Evolutionary conservation across 2,888 invertebrate species (phyloP).

Genomic region (Acronicta alni): DNA sequence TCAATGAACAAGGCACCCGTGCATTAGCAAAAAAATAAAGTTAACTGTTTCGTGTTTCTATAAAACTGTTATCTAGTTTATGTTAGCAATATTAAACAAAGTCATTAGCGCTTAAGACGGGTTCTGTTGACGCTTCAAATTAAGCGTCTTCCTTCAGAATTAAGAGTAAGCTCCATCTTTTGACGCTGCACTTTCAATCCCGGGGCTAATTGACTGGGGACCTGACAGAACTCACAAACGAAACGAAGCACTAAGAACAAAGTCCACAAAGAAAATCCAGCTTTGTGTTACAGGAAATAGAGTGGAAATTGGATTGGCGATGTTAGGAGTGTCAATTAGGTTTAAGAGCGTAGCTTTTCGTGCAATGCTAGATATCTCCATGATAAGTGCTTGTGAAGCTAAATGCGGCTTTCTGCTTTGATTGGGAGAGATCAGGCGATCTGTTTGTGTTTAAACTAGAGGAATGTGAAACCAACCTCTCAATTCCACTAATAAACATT

Average conservation of each 20-base stretch:
- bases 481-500: no score
- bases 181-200: constrained; percentile 27
- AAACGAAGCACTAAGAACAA: constrained; percentile 10
- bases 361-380: constrained; percentile 34
- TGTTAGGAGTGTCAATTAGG: constrained; percentile 45
- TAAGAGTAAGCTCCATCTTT: constrained; percentile 15
- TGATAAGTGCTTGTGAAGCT: constrained; percentile 17
- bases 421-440: constrained; percentile 41
- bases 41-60: no score
- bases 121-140: constrained; percentile 13
- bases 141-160: constrained; percentile 13
- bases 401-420: constrained; percentile 26
- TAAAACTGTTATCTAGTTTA: not conserved
- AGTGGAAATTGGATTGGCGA: constrained; percentile 16
- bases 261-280: constrained; percentile 24
- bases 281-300: not conserved
- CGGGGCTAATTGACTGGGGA: constrained; percentile 39
- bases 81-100: constrained; percentile 2
- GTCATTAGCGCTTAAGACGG: not conserved
- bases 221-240: constrained; percentile 27
- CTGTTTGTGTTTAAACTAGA: not conserved
- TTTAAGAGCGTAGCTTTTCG: constrained; percentile 31
- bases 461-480: no score
- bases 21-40: not conserved
- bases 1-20: not conserved